phyloP scores from a whole-genome alignment of 1,140 invertebrate genomes.

The Archegozetes longisetosus region DNA sequence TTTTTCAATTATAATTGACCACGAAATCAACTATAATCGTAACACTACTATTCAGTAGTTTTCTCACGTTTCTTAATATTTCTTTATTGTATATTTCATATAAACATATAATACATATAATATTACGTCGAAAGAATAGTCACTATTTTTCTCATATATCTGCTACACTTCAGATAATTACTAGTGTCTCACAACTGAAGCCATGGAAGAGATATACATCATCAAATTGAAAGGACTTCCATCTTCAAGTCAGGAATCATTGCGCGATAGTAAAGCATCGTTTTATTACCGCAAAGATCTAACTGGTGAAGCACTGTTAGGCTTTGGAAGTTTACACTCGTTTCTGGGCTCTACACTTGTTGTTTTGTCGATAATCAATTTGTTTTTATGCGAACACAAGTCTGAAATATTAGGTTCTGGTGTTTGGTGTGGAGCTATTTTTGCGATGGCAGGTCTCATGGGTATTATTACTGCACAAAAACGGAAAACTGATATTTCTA shows the following conservation, averaged over 20 bases:
- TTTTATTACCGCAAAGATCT: conserved; percentile 7
- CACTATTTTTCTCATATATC: no score
- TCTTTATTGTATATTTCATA: no score
- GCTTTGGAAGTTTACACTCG: background rate
- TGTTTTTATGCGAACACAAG: conserved; percentile 3
- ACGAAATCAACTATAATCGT: no score
- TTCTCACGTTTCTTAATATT: no score
- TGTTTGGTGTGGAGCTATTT: conserved; percentile 2
- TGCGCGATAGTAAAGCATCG: background rate
- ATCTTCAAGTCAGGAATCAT: conserved; percentile 5
- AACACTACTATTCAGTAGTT: no score
- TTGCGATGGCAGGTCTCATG: background rate
- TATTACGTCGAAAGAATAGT: no score
- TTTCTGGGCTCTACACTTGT: conserved; percentile 2
- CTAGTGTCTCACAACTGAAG: background rate
- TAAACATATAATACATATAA: no score
- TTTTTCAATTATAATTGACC: no score
- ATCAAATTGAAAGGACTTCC: conserved; percentile 8
- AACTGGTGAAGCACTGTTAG: conserved; percentile 5
- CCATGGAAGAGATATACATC: conserved; percentile 11
- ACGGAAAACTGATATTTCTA: conserved; percentile 1
- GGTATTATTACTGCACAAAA: conserved; percentile 9
- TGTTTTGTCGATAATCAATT: conserved; percentile 2
- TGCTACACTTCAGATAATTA: no score
- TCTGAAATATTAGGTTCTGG: background rate